Percentiles rank a stretch among this genome's conserved stretches.
Conservation (phyloP, 1,140 invertebrate genomes). For the Halictus rubicundus region DNA sequence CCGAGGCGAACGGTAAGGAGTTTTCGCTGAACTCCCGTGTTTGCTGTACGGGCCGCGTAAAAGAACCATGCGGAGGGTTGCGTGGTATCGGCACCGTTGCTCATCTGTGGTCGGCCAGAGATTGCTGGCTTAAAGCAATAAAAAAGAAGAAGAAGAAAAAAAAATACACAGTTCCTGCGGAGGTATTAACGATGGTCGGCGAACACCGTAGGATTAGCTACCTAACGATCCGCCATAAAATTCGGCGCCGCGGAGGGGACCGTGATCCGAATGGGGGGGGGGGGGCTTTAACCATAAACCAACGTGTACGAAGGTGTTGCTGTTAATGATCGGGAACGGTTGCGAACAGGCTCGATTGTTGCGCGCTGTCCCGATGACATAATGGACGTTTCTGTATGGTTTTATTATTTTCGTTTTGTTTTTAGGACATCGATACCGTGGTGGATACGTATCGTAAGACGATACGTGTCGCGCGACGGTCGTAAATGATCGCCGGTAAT, state of each 20-base stretch:
- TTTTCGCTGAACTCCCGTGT: constrained; percentile 5
- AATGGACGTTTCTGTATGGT: too few relatives aligned
- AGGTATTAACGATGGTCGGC: constrained; percentile 5
- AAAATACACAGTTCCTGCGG: not conserved
- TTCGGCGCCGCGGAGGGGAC: not conserved
- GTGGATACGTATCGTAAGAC: too few relatives aligned
- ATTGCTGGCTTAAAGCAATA: constrained; percentile 13
- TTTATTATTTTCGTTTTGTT: too few relatives aligned
- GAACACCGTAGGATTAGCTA: not conserved
- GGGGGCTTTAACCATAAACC: not conserved
- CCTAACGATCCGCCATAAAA: constrained; percentile 25
- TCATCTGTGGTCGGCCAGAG: not conserved
- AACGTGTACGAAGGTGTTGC: not conserved
- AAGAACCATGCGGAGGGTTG: not conserved
- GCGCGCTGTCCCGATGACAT: too few relatives aligned
- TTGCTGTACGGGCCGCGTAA: not conserved
- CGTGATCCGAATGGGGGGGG: too few relatives aligned
- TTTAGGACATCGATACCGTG: too few relatives aligned
- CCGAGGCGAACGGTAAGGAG: not conserved
- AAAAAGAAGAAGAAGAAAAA: too few relatives aligned
- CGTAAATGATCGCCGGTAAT: constrained; percentile 11
- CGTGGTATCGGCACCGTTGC: not conserved
- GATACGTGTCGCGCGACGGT: too few relatives aligned
- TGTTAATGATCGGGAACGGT: not conserved
- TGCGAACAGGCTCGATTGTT: not conserved